Base-by-base conservation (phyloP, 2,888 invertebrate species). In the Amphipyra berbera region DNA sequence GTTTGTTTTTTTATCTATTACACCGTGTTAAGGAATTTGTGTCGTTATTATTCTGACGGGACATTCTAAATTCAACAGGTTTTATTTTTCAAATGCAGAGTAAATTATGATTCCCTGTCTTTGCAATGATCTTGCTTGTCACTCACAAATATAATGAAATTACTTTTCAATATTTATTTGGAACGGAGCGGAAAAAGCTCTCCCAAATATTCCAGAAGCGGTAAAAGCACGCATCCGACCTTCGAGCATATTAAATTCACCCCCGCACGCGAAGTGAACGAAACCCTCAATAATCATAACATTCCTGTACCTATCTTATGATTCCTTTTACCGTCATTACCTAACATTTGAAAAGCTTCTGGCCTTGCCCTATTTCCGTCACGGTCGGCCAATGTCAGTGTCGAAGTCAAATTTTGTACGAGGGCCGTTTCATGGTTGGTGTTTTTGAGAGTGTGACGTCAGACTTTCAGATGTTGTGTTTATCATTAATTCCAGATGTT, bases 331-430 rank as follows among this genome's bases (percentile, higher is more conserved):
- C 48, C 48, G 41, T 42, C 9, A 60, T 85, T 82, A 82, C 64
- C 65, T 84, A 82, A 85, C 61, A 48, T 63, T 59, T 69, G 61
- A 70, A 73, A 77, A 71, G 61, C 72, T 54, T 68, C 33, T 33
- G 84, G 76, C 90, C 88, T 90, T 87, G 89, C 76, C 84, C 85
- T 85, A 86, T 85, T 86, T 83, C 54, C 70, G 82, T 81, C 79
- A 80, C 82, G 82, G 84, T 80, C 84, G 86, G 85, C 79, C 88
- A 89, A 88, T 88, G 89, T 88, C 88, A 89, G 83, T 87, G 88
- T 79, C 87, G 78, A 61, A 68, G 67, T 49, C 35, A 53, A 71
- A 76, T 78, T 78, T 78, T 78, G 75, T 69, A 56, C 70, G 69
- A 57, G 67, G 69, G 72, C 49, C 49, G 49, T 65, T 73, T 74